Conservation (phyloP, 2,113 vertebrate genomes). For the Taxidea taxus region DNA sequence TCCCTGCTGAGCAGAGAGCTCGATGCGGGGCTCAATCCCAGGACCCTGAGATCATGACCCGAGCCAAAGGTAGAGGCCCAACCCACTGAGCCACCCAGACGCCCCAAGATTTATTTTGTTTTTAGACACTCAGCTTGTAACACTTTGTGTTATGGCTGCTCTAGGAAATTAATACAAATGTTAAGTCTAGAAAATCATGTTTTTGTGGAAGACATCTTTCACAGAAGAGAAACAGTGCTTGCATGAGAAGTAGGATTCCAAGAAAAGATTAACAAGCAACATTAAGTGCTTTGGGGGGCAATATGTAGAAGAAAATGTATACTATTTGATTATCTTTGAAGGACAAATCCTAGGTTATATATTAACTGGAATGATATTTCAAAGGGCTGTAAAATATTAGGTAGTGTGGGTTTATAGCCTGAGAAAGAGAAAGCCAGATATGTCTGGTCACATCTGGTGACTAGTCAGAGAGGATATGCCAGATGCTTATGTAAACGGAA, state of each 20-base stretch:
- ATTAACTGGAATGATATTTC: not conserved
- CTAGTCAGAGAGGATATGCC: not conserved
- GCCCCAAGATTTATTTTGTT: not conserved
- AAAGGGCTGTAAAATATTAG: not conserved
- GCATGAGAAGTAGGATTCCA: not conserved
- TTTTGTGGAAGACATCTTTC: not conserved
- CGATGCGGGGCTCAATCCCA: too few relatives aligned
- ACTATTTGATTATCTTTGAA: not conserved
- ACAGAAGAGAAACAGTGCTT: not conserved
- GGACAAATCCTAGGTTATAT: not conserved
- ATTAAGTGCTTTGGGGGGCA: not conserved
- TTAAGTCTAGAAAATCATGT: not conserved
- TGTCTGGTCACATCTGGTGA: slow-evolving; percentile 40
- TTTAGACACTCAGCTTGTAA: not conserved
- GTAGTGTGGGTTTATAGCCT: not conserved
- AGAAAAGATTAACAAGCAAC: not conserved
- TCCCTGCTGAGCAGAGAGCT: too few relatives aligned
- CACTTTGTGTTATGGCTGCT: not conserved
- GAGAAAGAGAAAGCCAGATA: not conserved
- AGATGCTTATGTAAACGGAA: slow-evolving; percentile 29
- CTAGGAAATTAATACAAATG: not conserved
- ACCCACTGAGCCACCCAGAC: too few relatives aligned
- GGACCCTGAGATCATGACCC: too few relatives aligned
- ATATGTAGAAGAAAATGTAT: not conserved
- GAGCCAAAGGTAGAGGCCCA: too few relatives aligned